These are phyloP conservation scores for Orchestes rusci DNA, from an alignment of 2,888 invertebrate genomes.

Conservation along the genomic window DNA sequence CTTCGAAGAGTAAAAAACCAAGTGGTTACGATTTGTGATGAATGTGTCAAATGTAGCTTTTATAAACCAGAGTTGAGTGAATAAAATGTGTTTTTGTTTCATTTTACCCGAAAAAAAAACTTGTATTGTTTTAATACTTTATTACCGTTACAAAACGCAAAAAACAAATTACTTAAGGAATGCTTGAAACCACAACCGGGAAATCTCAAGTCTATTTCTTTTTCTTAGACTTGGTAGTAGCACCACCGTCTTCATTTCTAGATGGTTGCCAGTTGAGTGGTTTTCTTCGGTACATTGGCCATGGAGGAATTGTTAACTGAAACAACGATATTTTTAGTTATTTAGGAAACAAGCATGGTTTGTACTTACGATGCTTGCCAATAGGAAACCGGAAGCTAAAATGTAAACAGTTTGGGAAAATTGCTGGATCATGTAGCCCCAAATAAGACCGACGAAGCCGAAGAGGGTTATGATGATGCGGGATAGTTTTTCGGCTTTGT, in stretches of 20 bases:
- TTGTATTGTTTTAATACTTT: too few relatives aligned
- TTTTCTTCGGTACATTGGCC: slow-evolving; percentile 89
- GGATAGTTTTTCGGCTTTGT: slow-evolving; percentile 81
- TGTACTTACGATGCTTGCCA: slow-evolving; percentile 70
- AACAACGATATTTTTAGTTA: slow-evolving; percentile 16
- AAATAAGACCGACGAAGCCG: slow-evolving; percentile 83
- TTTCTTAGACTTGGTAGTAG: slow-evolving; percentile 32
- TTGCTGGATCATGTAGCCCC: slow-evolving; percentile 92
- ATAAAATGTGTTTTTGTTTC: too few relatives aligned
- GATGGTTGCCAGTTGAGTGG: slow-evolving; percentile 82
- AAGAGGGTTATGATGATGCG: slow-evolving; percentile 85
- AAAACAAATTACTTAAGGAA: too few relatives aligned
- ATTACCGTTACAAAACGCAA: too few relatives aligned
- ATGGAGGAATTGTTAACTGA: slow-evolving; percentile 86
- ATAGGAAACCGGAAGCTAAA: slow-evolving; percentile 80
- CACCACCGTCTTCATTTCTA: slow-evolving; percentile 38
- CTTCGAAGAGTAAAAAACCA: too few relatives aligned
- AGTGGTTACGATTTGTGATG: too few relatives aligned
- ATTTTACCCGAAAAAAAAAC: too few relatives aligned
- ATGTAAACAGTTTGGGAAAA: slow-evolving; percentile 94
- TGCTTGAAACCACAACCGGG: too few relatives aligned
- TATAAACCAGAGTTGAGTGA: too few relatives aligned
- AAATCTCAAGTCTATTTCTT: slow-evolving; percentile 22
- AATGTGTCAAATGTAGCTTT: too few relatives aligned
- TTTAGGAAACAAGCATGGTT: not conserved